Conservation (phyloP, 2,888 invertebrate genomes). For the Eurytoma californica region DNA sequence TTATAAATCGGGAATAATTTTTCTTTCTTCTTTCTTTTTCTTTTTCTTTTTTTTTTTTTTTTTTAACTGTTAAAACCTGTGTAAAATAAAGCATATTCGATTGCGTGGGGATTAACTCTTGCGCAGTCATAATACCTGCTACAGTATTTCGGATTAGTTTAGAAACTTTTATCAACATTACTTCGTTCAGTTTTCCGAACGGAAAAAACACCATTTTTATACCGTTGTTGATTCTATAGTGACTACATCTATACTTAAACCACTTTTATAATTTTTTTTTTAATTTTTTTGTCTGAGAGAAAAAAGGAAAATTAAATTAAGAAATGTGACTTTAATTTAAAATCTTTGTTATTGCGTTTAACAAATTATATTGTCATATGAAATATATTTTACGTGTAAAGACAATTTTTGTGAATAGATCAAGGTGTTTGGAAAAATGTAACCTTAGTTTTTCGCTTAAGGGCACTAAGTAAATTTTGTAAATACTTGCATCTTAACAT, state of each 20-base stretch:
- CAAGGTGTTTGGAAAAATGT: slow-evolving; percentile 51
- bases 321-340: slow-evolving; percentile 37
- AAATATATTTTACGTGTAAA: slow-evolving; percentile 49
- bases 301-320: slow-evolving; percentile 39
- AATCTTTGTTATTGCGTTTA: slow-evolving; percentile 51
- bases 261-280: slow-evolving; percentile 35
- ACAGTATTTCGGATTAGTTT: slow-evolving; percentile 74
- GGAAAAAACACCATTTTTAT: slow-evolving; percentile 42
- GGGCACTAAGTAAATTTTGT: slow-evolving; percentile 53
- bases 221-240: slow-evolving; percentile 48
- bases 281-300: slow-evolving; percentile 34
- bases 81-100: slow-evolving; percentile 66
- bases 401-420: slow-evolving; percentile 53
- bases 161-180: slow-evolving; percentile 62
- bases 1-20: slow-evolving; percentile 52
- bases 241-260: slow-evolving; percentile 36
- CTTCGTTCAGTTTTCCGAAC: slow-evolving; percentile 38
- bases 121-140: slow-evolving; percentile 73
- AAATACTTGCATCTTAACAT: slow-evolving; percentile 52
- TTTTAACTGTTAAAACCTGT: slow-evolving; percentile 59
- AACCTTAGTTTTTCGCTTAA: slow-evolving; percentile 52
- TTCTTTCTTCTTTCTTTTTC: slow-evolving; percentile 58
- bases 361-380: slow-evolving; percentile 48
- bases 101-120: slow-evolving; percentile 67
- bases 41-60: slow-evolving; percentile 61